Evolutionary conservation across 2,113 vertebrate species (phyloP).

Genomic region (Malaclemys terrapin): DNA sequence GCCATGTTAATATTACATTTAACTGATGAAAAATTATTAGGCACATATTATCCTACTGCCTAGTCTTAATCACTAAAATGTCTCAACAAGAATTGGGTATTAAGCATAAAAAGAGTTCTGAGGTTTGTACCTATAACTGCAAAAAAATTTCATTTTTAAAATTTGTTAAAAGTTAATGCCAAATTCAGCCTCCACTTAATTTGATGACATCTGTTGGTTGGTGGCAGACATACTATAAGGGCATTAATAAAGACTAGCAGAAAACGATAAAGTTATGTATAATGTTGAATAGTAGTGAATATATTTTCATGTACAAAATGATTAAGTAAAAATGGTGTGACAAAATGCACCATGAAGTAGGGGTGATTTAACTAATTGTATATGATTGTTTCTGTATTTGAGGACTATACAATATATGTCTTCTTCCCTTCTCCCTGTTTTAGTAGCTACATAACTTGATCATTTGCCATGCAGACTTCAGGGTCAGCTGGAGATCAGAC

Average conservation of each 20-base stretch:
- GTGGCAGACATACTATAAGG: not conserved
- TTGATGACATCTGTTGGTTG: not conserved
- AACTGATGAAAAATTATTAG: conserved; percentile 5
- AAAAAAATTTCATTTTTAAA: not conserved
- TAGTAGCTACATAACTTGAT: conserved; percentile 69
- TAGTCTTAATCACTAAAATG: conserved; percentile 1
- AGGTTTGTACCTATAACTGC: not conserved
- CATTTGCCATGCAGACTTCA: conserved; percentile 66
- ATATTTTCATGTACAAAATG: not conserved
- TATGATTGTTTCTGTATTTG: conserved; percentile 46
- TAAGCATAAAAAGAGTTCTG: not conserved
- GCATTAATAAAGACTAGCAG: not conserved
- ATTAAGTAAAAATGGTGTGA: not conserved
- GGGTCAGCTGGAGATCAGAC: conserved; percentile 54
- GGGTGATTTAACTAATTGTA: not conserved
- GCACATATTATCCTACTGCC: not conserved
- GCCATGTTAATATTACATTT: conserved; percentile 20
- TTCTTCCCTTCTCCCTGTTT: conserved; percentile 50
- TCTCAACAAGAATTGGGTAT: not conserved
- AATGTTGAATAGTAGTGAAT: not conserved
- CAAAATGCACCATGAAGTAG: conserved; percentile 23
- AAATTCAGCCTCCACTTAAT: not conserved
- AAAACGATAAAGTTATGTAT: not conserved
- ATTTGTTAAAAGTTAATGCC: not conserved
- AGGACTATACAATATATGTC: conserved; percentile 18